Evolutionary conservation across 2,797 vertebrate species (phyloP).

Genomic region (Octomys mimax): DNA sequence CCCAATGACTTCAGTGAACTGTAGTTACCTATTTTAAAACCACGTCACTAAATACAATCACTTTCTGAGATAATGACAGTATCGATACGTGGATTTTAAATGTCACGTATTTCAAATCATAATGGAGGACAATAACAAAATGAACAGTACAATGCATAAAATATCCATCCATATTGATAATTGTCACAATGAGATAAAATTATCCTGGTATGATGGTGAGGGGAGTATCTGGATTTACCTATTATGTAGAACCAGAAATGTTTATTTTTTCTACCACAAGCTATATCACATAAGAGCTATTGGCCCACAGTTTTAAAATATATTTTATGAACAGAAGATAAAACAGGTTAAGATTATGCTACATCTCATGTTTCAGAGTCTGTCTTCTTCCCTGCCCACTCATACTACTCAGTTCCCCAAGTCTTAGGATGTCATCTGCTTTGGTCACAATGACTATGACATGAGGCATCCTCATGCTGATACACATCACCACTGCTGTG

Average conservation of each 20-base stretch:
- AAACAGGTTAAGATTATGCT: neutral
- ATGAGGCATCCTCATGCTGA: neutral
- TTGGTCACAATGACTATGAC: neutral
- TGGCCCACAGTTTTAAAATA: neutral
- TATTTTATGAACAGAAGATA: slow-evolving; percentile 4
- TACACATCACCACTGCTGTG: neutral
- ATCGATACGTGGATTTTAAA: neutral
- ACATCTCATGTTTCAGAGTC: neutral
- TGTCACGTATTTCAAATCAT: neutral
- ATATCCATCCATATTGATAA: neutral
- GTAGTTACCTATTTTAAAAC: neutral
- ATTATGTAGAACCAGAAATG: neutral
- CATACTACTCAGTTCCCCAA: neutral
- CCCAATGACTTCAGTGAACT: neutral
- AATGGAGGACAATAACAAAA: neutral
- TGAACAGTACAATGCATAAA: neutral
- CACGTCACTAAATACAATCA: neutral
- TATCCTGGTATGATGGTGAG: neutral
- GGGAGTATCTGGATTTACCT: neutral
- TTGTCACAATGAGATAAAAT: neutral
- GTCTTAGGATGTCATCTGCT: neutral
- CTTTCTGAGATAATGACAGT: neutral
- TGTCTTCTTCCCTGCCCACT: neutral
- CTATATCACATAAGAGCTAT: neutral
- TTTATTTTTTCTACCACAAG: neutral